Base-by-base conservation (phyloP, 1,140 invertebrate species). In the Aphelinus atriplicis region DNA sequence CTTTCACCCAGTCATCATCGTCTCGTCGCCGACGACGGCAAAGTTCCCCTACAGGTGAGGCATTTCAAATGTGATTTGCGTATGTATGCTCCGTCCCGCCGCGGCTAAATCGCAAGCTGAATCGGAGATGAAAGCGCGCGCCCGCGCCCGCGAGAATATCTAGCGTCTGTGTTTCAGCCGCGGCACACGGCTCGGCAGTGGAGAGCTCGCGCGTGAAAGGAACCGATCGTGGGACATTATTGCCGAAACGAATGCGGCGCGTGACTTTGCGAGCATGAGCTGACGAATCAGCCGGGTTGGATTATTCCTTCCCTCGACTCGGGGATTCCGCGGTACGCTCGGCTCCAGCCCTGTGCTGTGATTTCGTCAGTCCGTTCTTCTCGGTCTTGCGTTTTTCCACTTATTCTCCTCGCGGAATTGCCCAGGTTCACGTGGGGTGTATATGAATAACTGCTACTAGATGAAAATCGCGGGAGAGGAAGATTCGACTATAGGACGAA, bases 21-120 rank as follows among this genome's bases (percentile, higher is more conserved):
- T 46, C n/a, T 51, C 48, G 5, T 71, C 50, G 47, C 53, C 69
- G 2, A 45, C 45, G 42, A 45, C 47, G 47, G 46, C 67, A 73
- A 73, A 48, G 67, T 73, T 67, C 70, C 47, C 61, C 5, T 46
- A 43, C 66, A 76, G 71, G 65, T 71, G 71, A 78, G 71, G 66
- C 76, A 73, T 73, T 78, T 72, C 64, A 47, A 77, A 76, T 77
- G 68, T 72, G 64, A 78, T 74, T 78, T 78, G 72, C 78, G 75
- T 78, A 78, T 76, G 77, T 73, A 73, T 72, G 70, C 62, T 64
- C 64, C 56, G 47, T 65, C 43, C 69, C 48, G 53, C 45, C 1
- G 64, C 43, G 46, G 43, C 62, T 7, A 75, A 75, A 75, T 78
- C 64, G 71, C 58, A 77, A 66, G 48, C 76, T 70, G 72, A 77